These are phyloP conservation scores for Elephantulus edwardii DNA, from an alignment of 2,113 vertebrate genomes.

Conservation along the genomic window DNA sequence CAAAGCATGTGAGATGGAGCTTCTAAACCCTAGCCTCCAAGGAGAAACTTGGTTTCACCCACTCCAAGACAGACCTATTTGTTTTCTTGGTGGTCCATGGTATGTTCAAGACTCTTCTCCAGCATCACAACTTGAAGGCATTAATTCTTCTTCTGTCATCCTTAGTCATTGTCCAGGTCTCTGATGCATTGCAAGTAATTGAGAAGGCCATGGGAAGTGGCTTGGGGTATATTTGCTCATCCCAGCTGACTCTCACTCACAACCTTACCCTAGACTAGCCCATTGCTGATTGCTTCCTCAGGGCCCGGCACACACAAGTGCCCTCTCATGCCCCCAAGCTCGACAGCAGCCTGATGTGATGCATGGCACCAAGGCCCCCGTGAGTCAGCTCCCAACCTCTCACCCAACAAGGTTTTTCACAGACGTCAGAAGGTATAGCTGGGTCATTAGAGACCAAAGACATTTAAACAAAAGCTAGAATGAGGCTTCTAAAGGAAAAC, in stretches of 20 bases:
- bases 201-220: neutral
- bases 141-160: no score
- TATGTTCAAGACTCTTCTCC: no score
- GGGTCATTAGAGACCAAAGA: neutral
- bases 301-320: neutral
- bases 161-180: no score
- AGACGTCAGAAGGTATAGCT: neutral
- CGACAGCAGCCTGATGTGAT: neutral
- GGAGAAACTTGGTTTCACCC: no score
- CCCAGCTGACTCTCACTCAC: neutral
- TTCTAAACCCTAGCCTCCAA: no score
- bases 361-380: neutral
- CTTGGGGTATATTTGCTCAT: neutral
- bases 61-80: no score
- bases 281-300: neutral
- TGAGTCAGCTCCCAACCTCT: neutral
- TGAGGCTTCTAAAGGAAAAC: neutral
- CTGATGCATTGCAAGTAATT: no score
- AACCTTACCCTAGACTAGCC: neutral
- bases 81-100: no score
- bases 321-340: neutral
- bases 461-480: constrained; percentile 53
- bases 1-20: no score
- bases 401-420: neutral
- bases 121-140: no score